phyloP scores from a whole-genome alignment of 1,140 invertebrate genomes.

The Sipha flava region DNA sequence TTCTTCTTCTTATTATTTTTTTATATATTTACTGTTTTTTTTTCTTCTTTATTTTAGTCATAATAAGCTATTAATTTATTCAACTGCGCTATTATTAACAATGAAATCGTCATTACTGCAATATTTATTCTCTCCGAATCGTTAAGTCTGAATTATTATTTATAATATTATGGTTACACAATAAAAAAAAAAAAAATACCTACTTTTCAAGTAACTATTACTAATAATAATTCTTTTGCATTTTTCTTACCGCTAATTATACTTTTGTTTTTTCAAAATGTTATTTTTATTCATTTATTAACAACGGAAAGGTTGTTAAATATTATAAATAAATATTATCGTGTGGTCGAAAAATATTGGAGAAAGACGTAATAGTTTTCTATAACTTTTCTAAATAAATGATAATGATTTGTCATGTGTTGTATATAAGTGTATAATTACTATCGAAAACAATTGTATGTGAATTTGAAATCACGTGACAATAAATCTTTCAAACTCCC shows the following conservation, averaged over 20 bases:
- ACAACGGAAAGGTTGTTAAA: too few species aligned
- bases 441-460: neutral
- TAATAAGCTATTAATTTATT: neutral
- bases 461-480: slow-evolving; percentile 3
- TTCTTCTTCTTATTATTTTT: neutral
- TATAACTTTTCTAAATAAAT: neutral
- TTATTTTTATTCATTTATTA: too few species aligned
- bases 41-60: neutral
- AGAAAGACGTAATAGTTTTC: neutral
- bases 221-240: too few species aligned
- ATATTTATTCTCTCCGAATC: neutral
- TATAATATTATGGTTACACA: neutral
- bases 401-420: neutral
- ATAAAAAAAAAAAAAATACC: too few species aligned
- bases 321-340: too few species aligned
- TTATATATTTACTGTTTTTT: neutral
- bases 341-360: neutral
- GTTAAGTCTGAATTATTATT: neutral
- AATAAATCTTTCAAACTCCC: neutral
- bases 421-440: neutral
- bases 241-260: too few species aligned
- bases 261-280: neutral
- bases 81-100: neutral
- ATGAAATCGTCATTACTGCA: neutral
- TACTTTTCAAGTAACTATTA: too few species aligned